A percentile compares a stretch with the other conserved stretches of the same genome.
Evolutionary conservation across 1,140 invertebrate species (phyloP).

Genomic region (Dendroctonus valens): DNA sequence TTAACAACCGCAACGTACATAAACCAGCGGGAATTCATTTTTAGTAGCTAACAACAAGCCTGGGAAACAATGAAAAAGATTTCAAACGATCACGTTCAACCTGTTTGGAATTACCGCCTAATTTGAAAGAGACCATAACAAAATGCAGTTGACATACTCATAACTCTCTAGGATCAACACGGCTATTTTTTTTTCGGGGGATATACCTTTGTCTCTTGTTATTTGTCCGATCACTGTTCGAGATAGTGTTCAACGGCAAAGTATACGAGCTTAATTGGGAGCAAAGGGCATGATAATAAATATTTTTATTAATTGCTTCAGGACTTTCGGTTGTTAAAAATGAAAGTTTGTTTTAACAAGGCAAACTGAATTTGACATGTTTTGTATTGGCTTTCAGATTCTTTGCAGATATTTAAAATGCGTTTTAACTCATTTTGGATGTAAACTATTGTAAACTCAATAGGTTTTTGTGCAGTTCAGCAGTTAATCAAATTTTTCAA

Average conservation of each 20-base stretch:
- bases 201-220: constrained; percentile 1
- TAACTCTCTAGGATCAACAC: constrained; percentile 1
- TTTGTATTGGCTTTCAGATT: no score
- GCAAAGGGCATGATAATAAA: neutral
- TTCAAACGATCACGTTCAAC: constrained; percentile 22
- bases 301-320: no score
- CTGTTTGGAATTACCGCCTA: constrained; percentile 26
- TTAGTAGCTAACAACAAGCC: constrained; percentile 16
- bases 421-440: no score
- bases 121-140: constrained; percentile 16
- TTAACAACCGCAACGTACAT: constrained; percentile 19
- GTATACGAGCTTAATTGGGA: neutral
- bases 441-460: no score
- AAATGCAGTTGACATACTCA: constrained; percentile 14
- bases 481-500: no score
- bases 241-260: neutral
- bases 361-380: no score
- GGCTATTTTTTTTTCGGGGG: neutral
- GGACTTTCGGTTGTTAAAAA: no score
- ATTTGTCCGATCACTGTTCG: neutral
- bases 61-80: constrained; percentile 25
- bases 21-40: constrained; percentile 11
- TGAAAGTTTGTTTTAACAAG: no score
- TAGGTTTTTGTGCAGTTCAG: no score
- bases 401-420: no score